Evolutionary conservation across 2,113 vertebrate species (phyloP), one percentile per base, ranked within the genome.

Genomic region (Pseudorhombus dupliciocellatus): DNA sequence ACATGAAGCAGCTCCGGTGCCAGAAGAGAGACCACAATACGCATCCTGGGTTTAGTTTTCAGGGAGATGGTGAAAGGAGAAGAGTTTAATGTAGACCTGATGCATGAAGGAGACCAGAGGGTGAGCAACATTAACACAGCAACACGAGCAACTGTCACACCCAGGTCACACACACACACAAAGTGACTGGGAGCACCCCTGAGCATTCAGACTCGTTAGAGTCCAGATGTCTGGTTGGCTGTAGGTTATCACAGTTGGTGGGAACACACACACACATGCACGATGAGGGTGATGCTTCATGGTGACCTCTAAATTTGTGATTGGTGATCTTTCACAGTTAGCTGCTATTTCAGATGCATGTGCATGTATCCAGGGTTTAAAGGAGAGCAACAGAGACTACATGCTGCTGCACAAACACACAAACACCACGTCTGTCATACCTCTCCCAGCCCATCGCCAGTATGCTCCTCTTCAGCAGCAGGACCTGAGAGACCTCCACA

Each of bases 391-490:
- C 40, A 16, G 15, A 44, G 16, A 16, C 12, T 44, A 1, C 40
- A 44, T 16, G 3, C 5, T 44, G 40, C 18, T 9, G 21, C n/a
- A 50, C 20, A 50, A n/a, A 50, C 46, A 7, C 21, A 4, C 18
- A 20, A n/a, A n/a, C 5, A 63, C 26, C 26, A 25, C 2, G 21
- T 14, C 4, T 55, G 2, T 4, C 20, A 5, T 61, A 88, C 87
- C 93, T 95, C 68, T 91, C 83, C 89, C 93, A 94, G 25, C 91
- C 89, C 15, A 75, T 79, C 51, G 89, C 85, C n/a, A 88, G 57
- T 48, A 92, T 73, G 24, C 86, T 91, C 75, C 88, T 91, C 88
- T 82, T 91, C 28, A 93, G 76, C 67, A 93, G 65, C 58, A 95
- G 69, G 24, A 94, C 88, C 75, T 92, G 92, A 5, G 91, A 93